phyloP scores from a whole-genome alignment of 2,888 invertebrate species.

The Sinopyrophorus schimmeli region DNA sequence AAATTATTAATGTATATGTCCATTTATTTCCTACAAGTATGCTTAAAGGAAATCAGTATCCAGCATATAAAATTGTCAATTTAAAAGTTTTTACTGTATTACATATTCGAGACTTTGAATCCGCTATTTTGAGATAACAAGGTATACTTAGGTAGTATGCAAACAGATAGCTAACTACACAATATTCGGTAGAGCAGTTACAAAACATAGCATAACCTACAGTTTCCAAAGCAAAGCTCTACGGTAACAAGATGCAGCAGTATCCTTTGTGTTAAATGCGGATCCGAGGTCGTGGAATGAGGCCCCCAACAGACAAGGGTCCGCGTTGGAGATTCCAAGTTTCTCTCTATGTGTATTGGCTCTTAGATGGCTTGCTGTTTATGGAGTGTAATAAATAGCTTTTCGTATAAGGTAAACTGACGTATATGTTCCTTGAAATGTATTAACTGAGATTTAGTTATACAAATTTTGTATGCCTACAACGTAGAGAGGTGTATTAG shows the following conservation, averaged over 20 bases:
- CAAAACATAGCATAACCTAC: no score
- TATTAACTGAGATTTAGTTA: conserved; percentile 26
- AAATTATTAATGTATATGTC: no score
- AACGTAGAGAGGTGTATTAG: no score
- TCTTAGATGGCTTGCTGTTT: conserved; percentile 15
- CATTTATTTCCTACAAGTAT: no score
- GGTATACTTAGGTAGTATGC: no score
- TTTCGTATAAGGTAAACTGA: conserved; percentile 25
- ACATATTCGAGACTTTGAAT: no score
- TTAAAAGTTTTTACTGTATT: no score
- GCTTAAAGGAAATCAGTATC: no score
- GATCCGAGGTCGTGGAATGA: neutral
- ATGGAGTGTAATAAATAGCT: conserved; percentile 20
- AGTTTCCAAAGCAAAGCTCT: no score
- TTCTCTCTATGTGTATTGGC: neutral
- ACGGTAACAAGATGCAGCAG: conserved; percentile 9
- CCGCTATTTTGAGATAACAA: no score
- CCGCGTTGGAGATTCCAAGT: conserved; percentile 27
- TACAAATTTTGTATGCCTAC: conserved; percentile 25
- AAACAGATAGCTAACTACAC: no score
- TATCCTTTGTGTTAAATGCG: conserved; percentile 6
- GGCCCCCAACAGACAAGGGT: conserved; percentile 12
- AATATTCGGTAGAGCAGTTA: neutral
- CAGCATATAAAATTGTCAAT: no score
- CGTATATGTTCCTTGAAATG: conserved; percentile 14